A percentile compares a stretch with the other conserved stretches of the same genome.
Evolutionary conservation across 1,140 invertebrate species (phyloP).

Genomic region (Aphelenchoides fujianensis): DNA sequence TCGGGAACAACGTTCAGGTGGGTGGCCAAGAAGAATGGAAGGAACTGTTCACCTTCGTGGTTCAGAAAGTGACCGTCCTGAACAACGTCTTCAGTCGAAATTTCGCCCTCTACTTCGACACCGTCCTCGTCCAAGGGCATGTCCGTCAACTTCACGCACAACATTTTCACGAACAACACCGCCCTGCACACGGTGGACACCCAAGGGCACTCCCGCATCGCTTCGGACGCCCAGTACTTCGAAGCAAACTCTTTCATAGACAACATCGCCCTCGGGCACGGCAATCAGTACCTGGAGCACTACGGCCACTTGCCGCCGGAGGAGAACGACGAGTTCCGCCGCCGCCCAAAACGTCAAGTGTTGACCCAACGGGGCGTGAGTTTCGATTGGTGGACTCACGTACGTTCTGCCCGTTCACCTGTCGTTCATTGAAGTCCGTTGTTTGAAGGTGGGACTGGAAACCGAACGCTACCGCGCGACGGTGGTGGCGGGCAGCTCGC

Average conservation of each 20-base stretch:
- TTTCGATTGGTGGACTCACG: constrained; percentile 63
- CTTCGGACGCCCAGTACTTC: constrained; percentile 36
- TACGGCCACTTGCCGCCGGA: constrained; percentile 45
- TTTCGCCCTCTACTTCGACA: constrained; percentile 64
- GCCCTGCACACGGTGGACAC: constrained; percentile 85
- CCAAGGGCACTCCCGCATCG: constrained; percentile 71
- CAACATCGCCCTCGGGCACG: constrained; percentile 59
- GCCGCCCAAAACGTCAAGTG: constrained; percentile 50
- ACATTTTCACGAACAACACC: constrained; percentile 83
- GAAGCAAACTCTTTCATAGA: constrained; percentile 79
- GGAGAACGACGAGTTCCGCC: constrained; percentile 48
- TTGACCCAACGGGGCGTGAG: constrained; percentile 50
- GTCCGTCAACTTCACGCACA: constrained; percentile 86
- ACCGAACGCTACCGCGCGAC: constrained; percentile 76
- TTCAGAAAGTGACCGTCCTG: constrained; percentile 79
- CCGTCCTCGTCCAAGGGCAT: constrained; percentile 67
- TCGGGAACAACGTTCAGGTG: constrained; percentile 67
- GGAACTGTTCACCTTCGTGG: too few species aligned
- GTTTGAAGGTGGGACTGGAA: constrained; percentile 65
- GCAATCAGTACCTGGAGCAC: constrained; percentile 55
- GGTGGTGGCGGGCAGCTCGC: constrained; percentile 84
- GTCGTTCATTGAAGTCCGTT: too few species aligned
- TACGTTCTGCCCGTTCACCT: too few species aligned
- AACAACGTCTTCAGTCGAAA: constrained; percentile 74
- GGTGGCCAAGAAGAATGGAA: background rate